Percentiles rank a stretch among this genome's conserved stretches.
Evolutionary conservation across 2,888 invertebrate species (phyloP).

Genomic region (Podotricha telesiphe): DNA sequence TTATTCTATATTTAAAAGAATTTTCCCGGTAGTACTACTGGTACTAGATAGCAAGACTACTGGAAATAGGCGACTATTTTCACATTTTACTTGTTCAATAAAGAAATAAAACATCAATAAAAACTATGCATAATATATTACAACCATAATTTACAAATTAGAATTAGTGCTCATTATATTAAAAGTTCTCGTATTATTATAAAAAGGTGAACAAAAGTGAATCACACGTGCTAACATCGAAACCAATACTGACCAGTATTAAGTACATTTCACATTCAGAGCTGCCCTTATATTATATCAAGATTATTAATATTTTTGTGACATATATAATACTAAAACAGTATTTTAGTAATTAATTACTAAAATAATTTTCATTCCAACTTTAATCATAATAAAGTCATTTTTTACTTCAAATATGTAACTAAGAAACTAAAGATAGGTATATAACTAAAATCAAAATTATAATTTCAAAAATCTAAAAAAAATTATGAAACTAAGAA

Average conservation of each 20-base stretch:
- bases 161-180: constrained; percentile 55
- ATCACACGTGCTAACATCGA: constrained; percentile 19
- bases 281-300: constrained; percentile 40
- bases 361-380: constrained; percentile 1
- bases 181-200: constrained; percentile 33
- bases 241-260: constrained; percentile 58
- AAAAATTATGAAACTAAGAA: constrained; percentile 39
- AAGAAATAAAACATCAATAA: constrained; percentile 49
- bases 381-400: constrained; percentile 1
- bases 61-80: too few species aligned
- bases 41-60: too few species aligned
- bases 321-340: constrained; percentile 6
- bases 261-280: constrained; percentile 51
- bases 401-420: constrained; percentile 2
- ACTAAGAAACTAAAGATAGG: background rate
- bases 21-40: too few species aligned
- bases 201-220: constrained; percentile 25
- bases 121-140: constrained; percentile 71
- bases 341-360: too few species aligned
- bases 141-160: constrained; percentile 67
- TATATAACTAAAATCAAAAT: constrained; percentile 37
- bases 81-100: too few species aligned
- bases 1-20: too few species aligned
- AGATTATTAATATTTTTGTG: constrained; percentile 14
- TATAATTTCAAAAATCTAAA: constrained; percentile 35